phyloP scores from a whole-genome alignment of 1,140 invertebrate species.

The Meloidogyne floridensis region DNA sequence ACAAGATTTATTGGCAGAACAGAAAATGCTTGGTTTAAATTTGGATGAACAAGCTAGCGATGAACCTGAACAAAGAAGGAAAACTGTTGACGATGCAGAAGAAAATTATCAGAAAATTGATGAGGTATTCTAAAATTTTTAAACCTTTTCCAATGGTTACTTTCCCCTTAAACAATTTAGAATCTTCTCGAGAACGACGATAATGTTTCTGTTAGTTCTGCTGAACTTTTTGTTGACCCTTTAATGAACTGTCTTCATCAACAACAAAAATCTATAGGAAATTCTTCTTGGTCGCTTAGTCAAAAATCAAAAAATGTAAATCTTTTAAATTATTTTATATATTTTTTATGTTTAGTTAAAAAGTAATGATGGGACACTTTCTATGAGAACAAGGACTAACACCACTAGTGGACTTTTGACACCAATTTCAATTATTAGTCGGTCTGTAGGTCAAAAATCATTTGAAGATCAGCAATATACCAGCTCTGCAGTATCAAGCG shows the following conservation, averaged over 20 bases:
- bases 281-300: not conserved
- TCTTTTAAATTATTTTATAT: not conserved
- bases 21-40: not conserved
- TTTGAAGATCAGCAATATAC: not conserved
- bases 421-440: not conserved
- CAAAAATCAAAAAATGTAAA: not conserved
- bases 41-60: slow-evolving; percentile 8
- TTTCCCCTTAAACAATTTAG: not conserved
- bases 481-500: not conserved
- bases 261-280: slow-evolving; percentile 2
- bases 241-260: slow-evolving; percentile 31
- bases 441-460: not conserved
- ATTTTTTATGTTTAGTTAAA: not conserved
- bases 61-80: not conserved
- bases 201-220: slow-evolving; percentile 22
- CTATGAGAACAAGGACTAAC: not conserved
- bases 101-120: not conserved
- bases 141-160: not conserved
- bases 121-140: not conserved
- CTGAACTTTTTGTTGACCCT: slow-evolving; percentile 29
- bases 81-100: not conserved
- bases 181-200: not conserved
- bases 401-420: not conserved
- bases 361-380: not conserved
- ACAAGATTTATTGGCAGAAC: slow-evolving; percentile 17